phyloP scores from a whole-genome alignment of 2,113 vertebrate genomes.

The Pagrus major region DNA sequence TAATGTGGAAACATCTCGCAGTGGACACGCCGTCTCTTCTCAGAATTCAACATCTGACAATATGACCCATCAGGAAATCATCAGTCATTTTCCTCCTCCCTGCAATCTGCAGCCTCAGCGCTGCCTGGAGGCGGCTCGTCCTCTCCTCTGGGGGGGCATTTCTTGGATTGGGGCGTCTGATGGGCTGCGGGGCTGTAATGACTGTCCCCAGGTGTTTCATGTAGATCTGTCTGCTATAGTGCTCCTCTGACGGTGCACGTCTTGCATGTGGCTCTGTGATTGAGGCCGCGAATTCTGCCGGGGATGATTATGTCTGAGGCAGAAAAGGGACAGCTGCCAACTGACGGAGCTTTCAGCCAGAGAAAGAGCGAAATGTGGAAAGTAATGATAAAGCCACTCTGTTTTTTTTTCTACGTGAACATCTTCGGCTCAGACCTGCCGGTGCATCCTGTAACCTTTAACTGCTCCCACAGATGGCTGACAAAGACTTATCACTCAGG shows the following conservation, averaged over 20 bases:
- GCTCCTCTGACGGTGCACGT: constrained; percentile 36
- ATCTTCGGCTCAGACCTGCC: neutral
- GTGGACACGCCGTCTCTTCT: neutral
- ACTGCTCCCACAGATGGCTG: neutral
- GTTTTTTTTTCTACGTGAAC: neutral
- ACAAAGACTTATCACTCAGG: neutral
- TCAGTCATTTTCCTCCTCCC: constrained; percentile 13
- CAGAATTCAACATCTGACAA: constrained; percentile 28
- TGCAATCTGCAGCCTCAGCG: constrained; percentile 32
- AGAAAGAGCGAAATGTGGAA: constrained; percentile 61
- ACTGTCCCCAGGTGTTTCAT: constrained; percentile 67
- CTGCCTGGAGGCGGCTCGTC: neutral
- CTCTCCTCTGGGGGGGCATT: constrained; percentile 38
- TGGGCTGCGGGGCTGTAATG: constrained; percentile 46
- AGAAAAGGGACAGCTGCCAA: constrained; percentile 68
- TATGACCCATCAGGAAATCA: constrained; percentile 4
- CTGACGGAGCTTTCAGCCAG: constrained; percentile 51
- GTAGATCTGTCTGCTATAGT: constrained; percentile 54
- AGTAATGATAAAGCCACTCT: constrained; percentile 47
- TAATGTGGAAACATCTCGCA: neutral
- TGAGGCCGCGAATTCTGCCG: constrained; percentile 60
- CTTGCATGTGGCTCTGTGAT: constrained; percentile 48
- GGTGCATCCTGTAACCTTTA: neutral
- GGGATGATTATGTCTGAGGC: constrained; percentile 61
- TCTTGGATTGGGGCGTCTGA: constrained; percentile 30